phyloP scores from a whole-genome alignment of 2,888 invertebrate species.

The Eilema sororculum region DNA sequence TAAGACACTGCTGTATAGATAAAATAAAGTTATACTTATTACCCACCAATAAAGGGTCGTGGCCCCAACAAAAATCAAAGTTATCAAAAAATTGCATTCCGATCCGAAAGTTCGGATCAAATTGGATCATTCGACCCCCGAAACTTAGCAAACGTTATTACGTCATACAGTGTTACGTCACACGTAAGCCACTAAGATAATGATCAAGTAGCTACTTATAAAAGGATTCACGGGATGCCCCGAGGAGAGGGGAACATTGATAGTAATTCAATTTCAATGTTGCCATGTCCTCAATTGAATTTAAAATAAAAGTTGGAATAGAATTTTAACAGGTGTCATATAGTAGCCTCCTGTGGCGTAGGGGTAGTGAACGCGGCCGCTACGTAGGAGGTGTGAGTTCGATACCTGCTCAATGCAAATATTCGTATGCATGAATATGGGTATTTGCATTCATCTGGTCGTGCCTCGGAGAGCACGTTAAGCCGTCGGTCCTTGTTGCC shows the following conservation, averaged over 20 bases:
- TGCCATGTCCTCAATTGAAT: constrained; percentile 3
- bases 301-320: not conserved
- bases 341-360: too few relatives aligned
- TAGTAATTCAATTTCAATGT: constrained; percentile 16
- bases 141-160: constrained; percentile 60
- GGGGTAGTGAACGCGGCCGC: too few relatives aligned
- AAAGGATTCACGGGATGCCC: constrained; percentile 45
- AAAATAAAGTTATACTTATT: not conserved
- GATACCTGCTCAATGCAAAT: too few relatives aligned
- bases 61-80: not conserved
- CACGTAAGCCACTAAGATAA: constrained; percentile 65
- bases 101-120: constrained; percentile 30
- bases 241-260: constrained; percentile 48
- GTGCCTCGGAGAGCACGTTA: too few relatives aligned
- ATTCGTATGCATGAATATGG: too few relatives aligned
- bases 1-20: not conserved
- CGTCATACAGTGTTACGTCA: constrained; percentile 63
- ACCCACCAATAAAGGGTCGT: not conserved
- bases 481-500: too few relatives aligned
- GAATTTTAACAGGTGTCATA: not conserved
- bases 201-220: constrained; percentile 51
- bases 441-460: too few relatives aligned
- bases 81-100: constrained; percentile 18
- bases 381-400: too few relatives aligned
- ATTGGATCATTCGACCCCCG: constrained; percentile 44